Evolutionary conservation across 2,113 vertebrate species (phyloP), one percentile per base, ranked within the genome.

Genomic region (Ranitomeya imitator): DNA sequence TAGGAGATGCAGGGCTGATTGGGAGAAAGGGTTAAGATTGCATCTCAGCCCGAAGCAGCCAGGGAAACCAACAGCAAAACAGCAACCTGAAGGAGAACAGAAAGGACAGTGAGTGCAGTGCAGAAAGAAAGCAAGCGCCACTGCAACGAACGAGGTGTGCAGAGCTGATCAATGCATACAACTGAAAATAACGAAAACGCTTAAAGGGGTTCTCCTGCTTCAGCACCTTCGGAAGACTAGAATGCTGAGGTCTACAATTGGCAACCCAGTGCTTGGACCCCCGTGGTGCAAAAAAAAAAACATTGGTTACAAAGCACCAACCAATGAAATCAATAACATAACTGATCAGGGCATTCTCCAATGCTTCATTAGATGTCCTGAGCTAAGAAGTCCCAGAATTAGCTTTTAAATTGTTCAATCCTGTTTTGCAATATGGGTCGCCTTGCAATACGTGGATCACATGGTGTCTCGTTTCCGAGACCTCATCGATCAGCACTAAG

Each of bases 31-130:
- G 86, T 87, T 97, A 98, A 69, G 97, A 96, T 94, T 97, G 97
- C 96, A 98, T 97, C 94, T 98, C 97, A 0, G 97, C 95, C 54
- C 97, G 96, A 81, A 98, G 95, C 96, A 98, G 97, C 97, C 97
- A 98, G 6, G 97, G 97, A 86, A 98, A 98, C 97, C 97, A 98
- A 91, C 97, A 98, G 92, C 97, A 98, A 94, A 98, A 98, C 88
- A 98, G 96, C 92, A 98, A 94, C 94, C 97, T 98, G 94, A 18
- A 90, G 87, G 89, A 88, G 71, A 84, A 60, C 37, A 85, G 55
- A 83, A 77, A 85, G 57, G 79, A 55, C 7, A 19, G 59, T 51
- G 21, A 71, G 1, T 79, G 37, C 31, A 23, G 14, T 9, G 45
- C 21, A 9, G 19, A n/a, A 7, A 31, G 11, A 12, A 59, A 15